Conservation (phyloP, 1,140 invertebrate genomes). For the Magallana gigas region DNA sequence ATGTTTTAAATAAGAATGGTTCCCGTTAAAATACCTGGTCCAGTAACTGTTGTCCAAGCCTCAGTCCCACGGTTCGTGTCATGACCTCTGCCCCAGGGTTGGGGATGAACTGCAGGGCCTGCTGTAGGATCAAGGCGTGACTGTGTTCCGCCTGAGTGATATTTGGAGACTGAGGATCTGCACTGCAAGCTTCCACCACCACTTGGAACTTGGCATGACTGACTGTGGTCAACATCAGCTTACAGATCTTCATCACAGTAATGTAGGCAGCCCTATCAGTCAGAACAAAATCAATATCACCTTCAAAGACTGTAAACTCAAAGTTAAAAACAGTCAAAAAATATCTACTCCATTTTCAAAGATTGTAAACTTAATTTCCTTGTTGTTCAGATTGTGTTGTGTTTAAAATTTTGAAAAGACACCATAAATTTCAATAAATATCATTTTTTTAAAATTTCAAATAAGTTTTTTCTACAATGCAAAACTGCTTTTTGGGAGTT, state of each 20-base stretch:
- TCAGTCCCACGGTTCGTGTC: constrained; percentile 86
- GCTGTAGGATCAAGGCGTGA: constrained; percentile 85
- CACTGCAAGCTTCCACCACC: constrained; percentile 75
- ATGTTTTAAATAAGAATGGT: no score
- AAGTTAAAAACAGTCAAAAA: no score
- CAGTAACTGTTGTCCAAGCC: constrained; percentile 87
- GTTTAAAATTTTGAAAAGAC: no score
- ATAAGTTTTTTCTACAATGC: no score
- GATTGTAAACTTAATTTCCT: no score
- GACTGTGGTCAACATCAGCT: constrained; percentile 91
- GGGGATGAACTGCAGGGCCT: constrained; percentile 86
- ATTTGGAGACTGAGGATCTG: constrained; percentile 71
- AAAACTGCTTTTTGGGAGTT: no score
- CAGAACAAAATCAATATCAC: constrained; percentile 2
- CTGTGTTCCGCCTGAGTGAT: constrained; percentile 80
- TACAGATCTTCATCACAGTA: constrained; percentile 92
- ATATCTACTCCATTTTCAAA: no score
- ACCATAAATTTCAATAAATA: no score
- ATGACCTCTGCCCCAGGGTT: constrained; percentile 86
- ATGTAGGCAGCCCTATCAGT: constrained; percentile 88
- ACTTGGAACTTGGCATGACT: constrained; percentile 82
- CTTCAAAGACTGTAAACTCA: no score
- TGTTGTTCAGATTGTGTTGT: no score
- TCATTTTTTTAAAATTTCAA: no score
- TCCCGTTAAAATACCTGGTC: constrained; percentile 79